phyloP scores from a whole-genome alignment of 2,797 vertebrate genomes.

The Sebastes itinus region DNA sequence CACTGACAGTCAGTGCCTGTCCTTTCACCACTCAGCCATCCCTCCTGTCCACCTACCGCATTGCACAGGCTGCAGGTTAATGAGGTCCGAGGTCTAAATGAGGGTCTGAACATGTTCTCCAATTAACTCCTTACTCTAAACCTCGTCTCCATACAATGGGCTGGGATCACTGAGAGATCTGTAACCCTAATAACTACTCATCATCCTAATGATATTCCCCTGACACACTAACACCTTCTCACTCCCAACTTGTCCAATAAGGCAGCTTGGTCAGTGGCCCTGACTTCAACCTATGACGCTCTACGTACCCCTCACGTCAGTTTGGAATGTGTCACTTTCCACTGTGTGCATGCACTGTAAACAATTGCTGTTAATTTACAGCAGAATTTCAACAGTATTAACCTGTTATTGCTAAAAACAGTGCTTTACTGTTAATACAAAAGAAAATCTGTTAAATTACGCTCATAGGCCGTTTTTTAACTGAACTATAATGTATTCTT shows the following conservation, averaged over 20 bases:
- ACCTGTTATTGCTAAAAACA: too few species aligned
- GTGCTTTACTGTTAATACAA: too few species aligned
- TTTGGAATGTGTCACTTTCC: background rate
- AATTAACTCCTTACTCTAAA: slow-evolving; percentile 30
- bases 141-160: background rate
- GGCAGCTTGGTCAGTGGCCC: background rate
- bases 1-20: background rate
- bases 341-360: too few species aligned
- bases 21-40: background rate
- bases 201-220: slow-evolving; percentile 35
- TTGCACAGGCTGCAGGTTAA: slow-evolving; percentile 26
- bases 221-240: background rate
- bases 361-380: too few species aligned
- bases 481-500: too few species aligned
- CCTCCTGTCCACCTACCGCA: background rate
- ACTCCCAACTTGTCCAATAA: background rate
- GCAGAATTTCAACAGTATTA: too few species aligned
- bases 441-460: too few species aligned
- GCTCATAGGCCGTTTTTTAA: too few species aligned
- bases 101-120: slow-evolving; percentile 28
- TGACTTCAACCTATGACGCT: background rate
- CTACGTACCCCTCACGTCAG: background rate
- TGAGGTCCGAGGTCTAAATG: slow-evolving; percentile 40
- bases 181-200: slow-evolving; percentile 24
- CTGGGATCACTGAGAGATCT: background rate